These are phyloP conservation scores for Trichopoda pennipes DNA, from an alignment of 2,888 invertebrate species.

Conservation along the genomic window DNA sequence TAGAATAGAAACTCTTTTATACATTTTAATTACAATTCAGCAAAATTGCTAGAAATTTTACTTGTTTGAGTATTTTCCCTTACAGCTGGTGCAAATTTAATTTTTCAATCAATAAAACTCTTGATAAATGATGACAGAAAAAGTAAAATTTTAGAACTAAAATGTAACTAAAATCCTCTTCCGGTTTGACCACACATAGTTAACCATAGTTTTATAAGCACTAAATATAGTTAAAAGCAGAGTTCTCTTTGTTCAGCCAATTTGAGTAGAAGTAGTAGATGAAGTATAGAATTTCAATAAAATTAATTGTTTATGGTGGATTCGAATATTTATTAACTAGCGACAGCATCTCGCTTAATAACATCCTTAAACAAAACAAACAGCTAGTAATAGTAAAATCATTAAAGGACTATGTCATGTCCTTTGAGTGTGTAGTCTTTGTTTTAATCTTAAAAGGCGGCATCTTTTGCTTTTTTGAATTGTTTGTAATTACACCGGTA, in stretches of 20 bases:
- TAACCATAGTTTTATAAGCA: conserved; percentile 29
- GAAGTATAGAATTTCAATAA: not conserved
- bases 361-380: not conserved
- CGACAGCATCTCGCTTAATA: conserved; percentile 18
- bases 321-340: not conserved
- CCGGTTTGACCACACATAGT: conserved; percentile 54
- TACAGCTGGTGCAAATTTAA: conserved; percentile 16
- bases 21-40: conserved; percentile 35
- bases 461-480: conserved; percentile 59
- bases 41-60: conserved; percentile 22
- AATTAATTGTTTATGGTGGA: conserved; percentile 20
- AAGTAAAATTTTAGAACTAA: not conserved
- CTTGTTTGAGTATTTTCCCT: not conserved
- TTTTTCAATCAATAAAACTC: conserved; percentile 27
- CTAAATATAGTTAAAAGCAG: not conserved
- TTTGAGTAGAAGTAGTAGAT: not conserved
- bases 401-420: conserved; percentile 2
- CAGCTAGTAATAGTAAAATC: not conserved
- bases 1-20: no score
- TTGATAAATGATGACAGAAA: conserved; percentile 25
- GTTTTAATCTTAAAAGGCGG: conserved; percentile 32
- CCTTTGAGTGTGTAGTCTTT: conserved; percentile 10
- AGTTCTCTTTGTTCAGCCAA: not conserved
- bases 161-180: conserved; percentile 28
- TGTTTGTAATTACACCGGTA: conserved; percentile 44